phyloP scores from a whole-genome alignment of 2,113 vertebrate species.

The Phylloscopus trochilus region DNA sequence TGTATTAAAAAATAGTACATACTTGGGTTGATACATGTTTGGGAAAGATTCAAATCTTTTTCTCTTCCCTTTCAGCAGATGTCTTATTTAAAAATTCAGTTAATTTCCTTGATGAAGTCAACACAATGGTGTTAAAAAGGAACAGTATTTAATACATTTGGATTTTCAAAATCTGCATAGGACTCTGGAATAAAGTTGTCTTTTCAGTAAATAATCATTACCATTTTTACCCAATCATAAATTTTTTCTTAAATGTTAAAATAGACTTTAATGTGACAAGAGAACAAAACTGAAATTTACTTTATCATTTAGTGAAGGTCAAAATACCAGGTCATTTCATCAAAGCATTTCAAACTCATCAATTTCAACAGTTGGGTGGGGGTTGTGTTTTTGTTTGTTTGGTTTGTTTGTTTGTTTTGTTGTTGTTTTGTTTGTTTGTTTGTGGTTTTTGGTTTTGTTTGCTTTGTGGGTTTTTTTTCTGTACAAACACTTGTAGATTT shows the following conservation, averaged over 20 bases:
- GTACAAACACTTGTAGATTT: not conserved
- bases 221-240: too few relatives aligned
- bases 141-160: not conserved
- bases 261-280: not conserved
- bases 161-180: not conserved
- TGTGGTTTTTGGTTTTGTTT: too few relatives aligned
- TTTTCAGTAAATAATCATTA: not conserved
- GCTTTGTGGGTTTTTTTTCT: not conserved
- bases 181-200: not conserved
- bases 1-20: not conserved
- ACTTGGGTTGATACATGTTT: not conserved
- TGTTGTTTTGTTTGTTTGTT: too few relatives aligned
- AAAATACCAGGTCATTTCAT: not conserved
- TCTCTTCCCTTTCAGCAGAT: not conserved
- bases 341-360: not conserved
- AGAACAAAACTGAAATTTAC: not conserved
- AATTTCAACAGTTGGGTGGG: not conserved
- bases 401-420: too few relatives aligned
- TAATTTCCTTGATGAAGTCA: not conserved
- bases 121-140: not conserved
- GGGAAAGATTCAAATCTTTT: not conserved
- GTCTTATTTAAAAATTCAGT: not conserved
- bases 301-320: not conserved
- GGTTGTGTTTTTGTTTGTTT: too few relatives aligned
- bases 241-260: not conserved